phyloP scores from a whole-genome alignment of 2,797 vertebrate species.

The Lagocephalus sceleratus region DNA sequence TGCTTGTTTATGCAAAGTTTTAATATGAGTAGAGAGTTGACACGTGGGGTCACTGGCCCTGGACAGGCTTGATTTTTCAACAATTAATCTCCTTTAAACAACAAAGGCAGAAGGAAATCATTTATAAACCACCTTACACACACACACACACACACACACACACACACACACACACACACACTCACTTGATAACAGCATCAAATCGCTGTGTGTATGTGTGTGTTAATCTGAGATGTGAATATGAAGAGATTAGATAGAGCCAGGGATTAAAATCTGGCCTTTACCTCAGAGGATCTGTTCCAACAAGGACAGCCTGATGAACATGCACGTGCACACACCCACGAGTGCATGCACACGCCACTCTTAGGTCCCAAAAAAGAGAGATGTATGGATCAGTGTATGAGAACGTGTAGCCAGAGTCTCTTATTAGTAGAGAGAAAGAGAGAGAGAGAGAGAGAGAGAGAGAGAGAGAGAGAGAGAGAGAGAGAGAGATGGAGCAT shows the following conservation, averaged over 20 bases:
- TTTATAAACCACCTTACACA: conserved; percentile 14
- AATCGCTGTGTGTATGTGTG: conserved; percentile 31
- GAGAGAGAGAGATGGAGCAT: conserved; percentile 52
- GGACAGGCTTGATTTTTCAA: conserved; percentile 77
- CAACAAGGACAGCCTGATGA: conserved; percentile 55
- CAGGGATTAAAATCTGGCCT: conserved; percentile 76
- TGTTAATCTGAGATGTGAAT: conserved; percentile 77
- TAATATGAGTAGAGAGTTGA: conserved; percentile 62
- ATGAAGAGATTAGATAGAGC: conserved; percentile 76
- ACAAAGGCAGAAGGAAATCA: conserved; percentile 51
- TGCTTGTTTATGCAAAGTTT: conserved; percentile 34
- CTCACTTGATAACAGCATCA: conserved; percentile 39
- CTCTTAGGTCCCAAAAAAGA: conserved; percentile 21
- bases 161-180: conserved; percentile 22
- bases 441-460: conserved; percentile 28
- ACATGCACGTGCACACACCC: conserved; percentile 22
- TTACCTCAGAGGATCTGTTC: conserved; percentile 72
- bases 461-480: conserved; percentile 47
- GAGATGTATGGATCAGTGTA: conserved; percentile 34
- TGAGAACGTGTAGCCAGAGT: conserved; percentile 31
- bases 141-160: conserved; percentile 15
- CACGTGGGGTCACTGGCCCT: conserved; percentile 63
- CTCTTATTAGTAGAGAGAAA: conserved; percentile 17
- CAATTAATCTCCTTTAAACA: conserved; percentile 75
- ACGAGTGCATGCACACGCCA: neutral